Percentiles rank a stretch among this genome's conserved stretches.
Evolutionary conservation across 2,888 invertebrate species (phyloP).

Genomic region (Mythimna albipuncta): DNA sequence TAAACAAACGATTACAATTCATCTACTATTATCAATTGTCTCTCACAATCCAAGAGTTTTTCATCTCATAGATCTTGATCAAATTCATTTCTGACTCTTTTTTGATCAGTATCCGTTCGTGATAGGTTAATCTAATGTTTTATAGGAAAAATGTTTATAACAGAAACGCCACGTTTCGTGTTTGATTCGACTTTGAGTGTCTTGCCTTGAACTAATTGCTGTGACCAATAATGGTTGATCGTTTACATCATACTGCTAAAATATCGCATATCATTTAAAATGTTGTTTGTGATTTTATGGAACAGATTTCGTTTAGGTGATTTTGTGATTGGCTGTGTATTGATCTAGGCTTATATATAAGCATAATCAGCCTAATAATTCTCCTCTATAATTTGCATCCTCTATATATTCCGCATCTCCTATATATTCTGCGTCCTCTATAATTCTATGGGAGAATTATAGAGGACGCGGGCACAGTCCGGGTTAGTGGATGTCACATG

Average conservation of each 20-base stretch:
- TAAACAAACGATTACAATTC: constrained; percentile 6
- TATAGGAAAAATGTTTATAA: constrained; percentile 39
- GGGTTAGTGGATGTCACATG: too few relatives aligned
- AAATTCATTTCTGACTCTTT: constrained; percentile 27
- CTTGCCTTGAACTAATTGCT: constrained; percentile 56
- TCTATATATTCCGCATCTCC: too few relatives aligned
- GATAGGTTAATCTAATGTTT: constrained; percentile 32
- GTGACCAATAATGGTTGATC: constrained; percentile 36
- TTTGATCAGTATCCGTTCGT: constrained; percentile 40
- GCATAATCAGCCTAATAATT: too few relatives aligned
- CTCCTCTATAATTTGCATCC: too few relatives aligned
- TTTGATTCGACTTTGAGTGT: constrained; percentile 46
- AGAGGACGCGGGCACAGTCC: too few relatives aligned
- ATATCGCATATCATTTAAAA: constrained; percentile 51
- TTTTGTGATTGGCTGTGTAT: neutral
- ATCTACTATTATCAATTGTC: constrained; percentile 13
- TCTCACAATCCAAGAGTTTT: constrained; percentile 2
- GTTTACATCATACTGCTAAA: constrained; percentile 46
- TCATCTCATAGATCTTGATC: neutral
- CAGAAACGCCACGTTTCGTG: constrained; percentile 54
- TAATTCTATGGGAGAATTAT: too few relatives aligned
- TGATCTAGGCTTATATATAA: too few relatives aligned
- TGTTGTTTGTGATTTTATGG: constrained; percentile 22
- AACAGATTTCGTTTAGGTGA: neutral
- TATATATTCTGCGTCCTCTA: too few relatives aligned